Conservation (phyloP, 1,140 invertebrate genomes). For the Neocloeon triangulifer region DNA sequence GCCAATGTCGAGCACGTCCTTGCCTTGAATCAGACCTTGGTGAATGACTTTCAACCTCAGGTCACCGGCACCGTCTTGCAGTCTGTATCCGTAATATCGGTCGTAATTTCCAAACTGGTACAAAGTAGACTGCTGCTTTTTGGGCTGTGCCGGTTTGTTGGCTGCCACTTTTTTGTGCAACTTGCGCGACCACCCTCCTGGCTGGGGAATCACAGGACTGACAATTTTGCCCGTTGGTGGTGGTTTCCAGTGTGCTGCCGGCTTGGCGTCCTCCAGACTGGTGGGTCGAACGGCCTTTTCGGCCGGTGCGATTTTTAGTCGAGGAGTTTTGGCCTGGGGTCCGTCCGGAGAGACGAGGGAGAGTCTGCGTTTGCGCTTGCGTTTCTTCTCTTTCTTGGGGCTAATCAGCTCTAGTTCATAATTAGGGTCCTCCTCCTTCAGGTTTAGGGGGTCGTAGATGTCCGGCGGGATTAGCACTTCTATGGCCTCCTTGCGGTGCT, state of each 20-base stretch:
- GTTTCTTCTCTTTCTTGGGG: slow-evolving; percentile 28
- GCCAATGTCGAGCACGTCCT: slow-evolving; percentile 88
- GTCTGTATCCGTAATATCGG: slow-evolving; percentile 24
- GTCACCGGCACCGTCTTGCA: neutral
- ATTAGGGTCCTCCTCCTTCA: slow-evolving; percentile 47
- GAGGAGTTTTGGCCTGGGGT: slow-evolving; percentile 3
- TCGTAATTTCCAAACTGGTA: slow-evolving; percentile 94
- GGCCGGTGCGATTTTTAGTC: slow-evolving; percentile 4
- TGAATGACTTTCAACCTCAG: neutral
- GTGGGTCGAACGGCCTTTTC: slow-evolving; percentile 6
- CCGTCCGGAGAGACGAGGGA: neutral
- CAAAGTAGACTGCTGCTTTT: slow-evolving; percentile 43
- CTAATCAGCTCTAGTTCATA: slow-evolving; percentile 50
- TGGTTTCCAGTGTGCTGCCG: slow-evolving; percentile 15
- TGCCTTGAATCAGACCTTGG: no score
- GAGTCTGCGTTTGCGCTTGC: slow-evolving; percentile 20
- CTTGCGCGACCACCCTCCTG: slow-evolving; percentile 44
- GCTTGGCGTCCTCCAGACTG: slow-evolving; percentile 8
- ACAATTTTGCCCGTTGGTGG: slow-evolving; percentile 73
- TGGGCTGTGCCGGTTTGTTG: slow-evolving; percentile 2
- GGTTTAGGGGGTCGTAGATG: slow-evolving; percentile 72
- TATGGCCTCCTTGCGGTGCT: slow-evolving; percentile 54
- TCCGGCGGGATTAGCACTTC: slow-evolving; percentile 84
- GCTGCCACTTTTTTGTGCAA: slow-evolving; percentile 14
- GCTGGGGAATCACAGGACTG: slow-evolving; percentile 74